Percentiles rank a stretch among this genome's conserved stretches.
phyloP scores from a whole-genome alignment of 2,113 vertebrate species.

The Nymphicus hollandicus region DNA sequence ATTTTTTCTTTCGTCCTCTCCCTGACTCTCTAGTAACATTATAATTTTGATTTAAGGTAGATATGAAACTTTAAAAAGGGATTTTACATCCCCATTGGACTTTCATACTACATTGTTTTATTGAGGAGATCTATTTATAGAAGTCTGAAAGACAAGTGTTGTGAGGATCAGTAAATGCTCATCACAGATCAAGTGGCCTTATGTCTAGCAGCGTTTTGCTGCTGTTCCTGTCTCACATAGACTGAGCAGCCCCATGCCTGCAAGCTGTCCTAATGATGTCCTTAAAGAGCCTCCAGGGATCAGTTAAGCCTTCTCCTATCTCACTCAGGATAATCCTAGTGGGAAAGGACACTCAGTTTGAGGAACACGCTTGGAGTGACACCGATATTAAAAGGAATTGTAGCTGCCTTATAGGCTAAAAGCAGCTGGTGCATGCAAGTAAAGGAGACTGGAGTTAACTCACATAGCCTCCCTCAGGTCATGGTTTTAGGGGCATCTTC shows the following conservation, averaged over 20 bases:
- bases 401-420: background rate
- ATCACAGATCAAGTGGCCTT: background rate
- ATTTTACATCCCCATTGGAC: background rate
- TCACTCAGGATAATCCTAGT: background rate
- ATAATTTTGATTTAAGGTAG: background rate
- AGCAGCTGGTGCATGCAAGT: background rate
- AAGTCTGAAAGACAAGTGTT: background rate
- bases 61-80: background rate
- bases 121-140: background rate
- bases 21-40: background rate
- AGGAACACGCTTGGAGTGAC: accelerated
- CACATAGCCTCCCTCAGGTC: accelerated
- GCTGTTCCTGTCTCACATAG: background rate
- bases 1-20: background rate
- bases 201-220: background rate
- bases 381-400: background rate
- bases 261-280: background rate
- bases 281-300: background rate
- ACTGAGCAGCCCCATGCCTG: background rate
- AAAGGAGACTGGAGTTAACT: background rate
- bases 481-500: background rate
- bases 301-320: background rate
- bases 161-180: background rate
- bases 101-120: background rate
- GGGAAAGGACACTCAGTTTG: background rate